phyloP scores from a whole-genome alignment of 2,888 invertebrate species.

The Dioctria rufipes region DNA sequence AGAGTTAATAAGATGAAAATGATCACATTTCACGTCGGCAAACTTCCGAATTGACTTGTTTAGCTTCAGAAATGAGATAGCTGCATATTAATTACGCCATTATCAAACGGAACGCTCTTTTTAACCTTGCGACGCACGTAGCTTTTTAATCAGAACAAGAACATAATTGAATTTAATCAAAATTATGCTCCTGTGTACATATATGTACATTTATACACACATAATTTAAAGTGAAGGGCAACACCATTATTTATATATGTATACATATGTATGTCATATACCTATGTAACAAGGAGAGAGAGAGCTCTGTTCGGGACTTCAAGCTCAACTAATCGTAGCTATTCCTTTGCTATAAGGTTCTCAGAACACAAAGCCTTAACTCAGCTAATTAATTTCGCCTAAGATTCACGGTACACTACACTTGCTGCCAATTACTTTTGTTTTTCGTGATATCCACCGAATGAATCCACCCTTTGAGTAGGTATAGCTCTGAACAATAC shows the following conservation, averaged over 20 bases:
- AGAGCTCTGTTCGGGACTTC: background rate
- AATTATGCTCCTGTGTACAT: background rate
- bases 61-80: no score
- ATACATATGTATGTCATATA: no score
- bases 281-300: background rate
- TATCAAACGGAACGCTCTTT: no score
- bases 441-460: constrained; percentile 36
- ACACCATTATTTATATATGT: no score
- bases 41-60: no score
- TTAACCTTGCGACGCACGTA: background rate
- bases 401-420: constrained; percentile 48
- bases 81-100: no score
- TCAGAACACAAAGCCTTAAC: constrained; percentile 26
- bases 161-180: background rate
- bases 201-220: no score
- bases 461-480: constrained; percentile 46
- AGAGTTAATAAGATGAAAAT: no score
- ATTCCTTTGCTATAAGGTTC: constrained; percentile 6
- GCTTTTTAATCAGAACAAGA: background rate
- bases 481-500: background rate
- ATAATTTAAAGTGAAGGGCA: no score
- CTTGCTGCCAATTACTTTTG: constrained; percentile 49
- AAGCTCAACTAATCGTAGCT: constrained; percentile 27
- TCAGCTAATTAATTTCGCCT: constrained; percentile 50
- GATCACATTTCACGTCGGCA: no score